A percentile compares a stretch with the other conserved stretches of the same genome.
Evolutionary conservation across 2,888 invertebrate genomes (phyloP).

Genomic region (Horisme vitalbata): DNA sequence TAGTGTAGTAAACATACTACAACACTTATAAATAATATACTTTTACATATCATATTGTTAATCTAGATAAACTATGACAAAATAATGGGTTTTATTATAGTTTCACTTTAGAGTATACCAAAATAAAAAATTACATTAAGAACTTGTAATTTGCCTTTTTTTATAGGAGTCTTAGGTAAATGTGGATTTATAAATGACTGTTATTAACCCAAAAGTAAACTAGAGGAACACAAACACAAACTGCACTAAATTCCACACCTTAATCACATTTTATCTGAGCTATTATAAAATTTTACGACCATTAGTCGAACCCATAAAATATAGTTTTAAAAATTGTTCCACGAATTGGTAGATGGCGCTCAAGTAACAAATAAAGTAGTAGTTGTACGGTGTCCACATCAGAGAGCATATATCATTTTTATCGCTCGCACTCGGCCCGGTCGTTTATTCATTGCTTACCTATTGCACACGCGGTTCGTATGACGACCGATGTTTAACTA

Average conservation of each 20-base stretch:
- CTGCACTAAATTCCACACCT: not conserved
- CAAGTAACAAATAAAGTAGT: constrained; percentile 73
- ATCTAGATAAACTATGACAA: too few relatives aligned
- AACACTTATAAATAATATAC: too few relatives aligned
- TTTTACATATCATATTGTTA: too few relatives aligned
- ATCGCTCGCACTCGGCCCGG: constrained; percentile 74
- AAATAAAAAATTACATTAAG: too few relatives aligned
- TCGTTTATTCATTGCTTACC: constrained; percentile 81
- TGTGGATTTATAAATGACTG: too few relatives aligned
- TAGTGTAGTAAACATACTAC: too few relatives aligned
- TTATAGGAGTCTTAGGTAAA: too few relatives aligned
- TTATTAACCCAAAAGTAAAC: constrained; percentile 8
- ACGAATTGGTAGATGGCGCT: constrained; percentile 45
- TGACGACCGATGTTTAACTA: constrained; percentile 56
- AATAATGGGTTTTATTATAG: too few relatives aligned
- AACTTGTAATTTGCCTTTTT: too few relatives aligned
- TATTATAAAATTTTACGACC: constrained; percentile 18
- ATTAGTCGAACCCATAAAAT: constrained; percentile 39
- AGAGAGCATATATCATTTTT: constrained; percentile 80
- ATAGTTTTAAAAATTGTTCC: constrained; percentile 41
- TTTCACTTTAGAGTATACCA: too few relatives aligned
- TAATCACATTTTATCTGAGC: constrained; percentile 10
- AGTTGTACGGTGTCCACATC: constrained; percentile 64
- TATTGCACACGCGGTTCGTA: constrained; percentile 70
- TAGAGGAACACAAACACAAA: not conserved